Evolutionary conservation across 1,140 invertebrate species (phyloP).

Genomic region (Listronotus bonariensis): DNA sequence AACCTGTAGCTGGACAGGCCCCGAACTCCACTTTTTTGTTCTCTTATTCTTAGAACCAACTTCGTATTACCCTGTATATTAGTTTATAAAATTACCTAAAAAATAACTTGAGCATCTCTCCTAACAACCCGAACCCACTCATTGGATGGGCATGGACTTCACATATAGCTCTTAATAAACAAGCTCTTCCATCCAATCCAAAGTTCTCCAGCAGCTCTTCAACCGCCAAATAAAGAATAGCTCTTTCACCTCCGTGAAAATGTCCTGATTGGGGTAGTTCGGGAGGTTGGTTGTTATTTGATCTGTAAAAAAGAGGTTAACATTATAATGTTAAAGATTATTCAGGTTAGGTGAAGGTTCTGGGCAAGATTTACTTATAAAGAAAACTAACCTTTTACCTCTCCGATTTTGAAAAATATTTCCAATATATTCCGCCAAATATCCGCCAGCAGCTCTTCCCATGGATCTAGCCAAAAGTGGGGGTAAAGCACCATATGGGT

Average conservation of each 20-base stretch:
- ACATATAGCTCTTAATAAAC: slow-evolving; percentile 79
- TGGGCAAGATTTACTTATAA: not conserved
- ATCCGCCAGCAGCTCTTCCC: slow-evolving; percentile 69
- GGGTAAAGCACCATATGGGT: slow-evolving; percentile 79
- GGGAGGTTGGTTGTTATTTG: not conserved
- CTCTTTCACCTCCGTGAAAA: slow-evolving; percentile 79
- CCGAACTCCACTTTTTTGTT: too few relatives aligned
- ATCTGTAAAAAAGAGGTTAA: not conserved
- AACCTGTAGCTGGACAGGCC: too few relatives aligned
- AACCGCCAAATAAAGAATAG: slow-evolving; percentile 72
- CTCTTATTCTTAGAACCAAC: too few relatives aligned
- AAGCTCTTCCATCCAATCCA: slow-evolving; percentile 79
- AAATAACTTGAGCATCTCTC: slow-evolving; percentile 79
- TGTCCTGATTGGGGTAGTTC: slow-evolving; percentile 50
- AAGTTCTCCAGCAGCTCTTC: slow-evolving; percentile 78
- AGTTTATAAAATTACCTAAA: slow-evolving; percentile 65
- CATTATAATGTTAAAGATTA: too few relatives aligned
- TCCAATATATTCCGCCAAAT: slow-evolving; percentile 69
- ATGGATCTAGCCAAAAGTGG: slow-evolving; percentile 71
- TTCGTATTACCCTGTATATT: too few relatives aligned
- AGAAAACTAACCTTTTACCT: slow-evolving; percentile 61
- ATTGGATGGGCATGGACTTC: slow-evolving; percentile 80
- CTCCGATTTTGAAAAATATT: slow-evolving; percentile 69
- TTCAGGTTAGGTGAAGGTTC: too few relatives aligned
- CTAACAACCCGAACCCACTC: slow-evolving; percentile 76